Evolutionary conservation across 2,888 invertebrate species (phyloP), one percentile per base, ranked within the genome.

Genomic region (Chloromyia formosa): DNA sequence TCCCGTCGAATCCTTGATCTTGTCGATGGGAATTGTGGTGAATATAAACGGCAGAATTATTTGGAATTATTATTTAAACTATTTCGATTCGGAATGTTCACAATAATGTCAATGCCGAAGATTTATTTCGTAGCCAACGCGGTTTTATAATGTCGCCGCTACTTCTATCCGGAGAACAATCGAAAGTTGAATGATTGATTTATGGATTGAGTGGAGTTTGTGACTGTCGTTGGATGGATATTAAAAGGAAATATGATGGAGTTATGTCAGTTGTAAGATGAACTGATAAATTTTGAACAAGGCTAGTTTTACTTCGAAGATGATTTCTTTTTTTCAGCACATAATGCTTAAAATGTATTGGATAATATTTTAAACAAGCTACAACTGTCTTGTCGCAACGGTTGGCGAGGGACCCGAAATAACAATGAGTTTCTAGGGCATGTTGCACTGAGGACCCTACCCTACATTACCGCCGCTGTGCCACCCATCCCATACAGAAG

Each of bases 81-180:
- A 60, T 60, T 60, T 60, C 60, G 60, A 60, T 60, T 60, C 14
- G 60, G 22, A 14, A 60, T 60, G 60, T 23, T 60, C 60, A 60
- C 60, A 60, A 35, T 60, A 23, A 20, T 60, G 60, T 60, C 60
- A 60, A 23, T 23, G 4, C 20, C 10, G 14, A 60, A 22, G 60
- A 60, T 60, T 60, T 60, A 60, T 60, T 22, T 60, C 60, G 23
- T 23, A 23, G 27, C 23, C 2, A n/a, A 49, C 12, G 49, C 49
- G 23, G 14, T 60, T 60, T 20, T 60, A 60, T 60, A 60, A 60
- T 60, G 23, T 23, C 22, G 18, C 22, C 2, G 14, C 23, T 35
- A 18, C 18, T 20, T 18, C 22, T 20, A 60, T 60, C 23, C 27
- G 3, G 60, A 60, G 23, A 60, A 60, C 60, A 60, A 60, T 60